Evolutionary conservation across 2,113 vertebrate genomes (phyloP).

Genomic region (Holacanthus passer): DNA sequence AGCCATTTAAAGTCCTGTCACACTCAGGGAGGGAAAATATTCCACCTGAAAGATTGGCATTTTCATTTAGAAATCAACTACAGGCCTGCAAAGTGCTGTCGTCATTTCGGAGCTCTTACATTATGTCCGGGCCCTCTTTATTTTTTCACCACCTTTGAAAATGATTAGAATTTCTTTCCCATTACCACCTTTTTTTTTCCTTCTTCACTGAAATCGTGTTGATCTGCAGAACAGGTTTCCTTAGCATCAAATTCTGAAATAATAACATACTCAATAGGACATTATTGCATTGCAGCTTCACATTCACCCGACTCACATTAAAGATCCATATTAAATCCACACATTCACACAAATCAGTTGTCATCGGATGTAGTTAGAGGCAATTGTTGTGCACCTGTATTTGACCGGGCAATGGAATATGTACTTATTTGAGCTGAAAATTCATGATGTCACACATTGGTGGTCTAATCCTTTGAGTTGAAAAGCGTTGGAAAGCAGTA

Average conservation of each 20-base stretch:
- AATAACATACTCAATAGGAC: neutral
- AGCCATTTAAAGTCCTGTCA: conserved; percentile 38
- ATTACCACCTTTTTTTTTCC: neutral
- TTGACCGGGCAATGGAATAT: conserved; percentile 18
- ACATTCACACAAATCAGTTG: conserved; percentile 3
- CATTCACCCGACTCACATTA: neutral
- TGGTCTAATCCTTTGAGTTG: conserved; percentile 41
- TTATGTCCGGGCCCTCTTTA: conserved; percentile 2
- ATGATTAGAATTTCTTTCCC: conserved; percentile 11
- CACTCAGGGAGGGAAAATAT: conserved; percentile 36
- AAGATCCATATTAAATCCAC: conserved; percentile 16
- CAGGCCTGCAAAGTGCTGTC: conserved; percentile 8
- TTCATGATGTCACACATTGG: conserved; percentile 48
- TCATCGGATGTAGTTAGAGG: conserved; percentile 2
- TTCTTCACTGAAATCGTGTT: conserved; percentile 1
- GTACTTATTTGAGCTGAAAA: conserved; percentile 44
- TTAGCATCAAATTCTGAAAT: conserved; percentile 6
- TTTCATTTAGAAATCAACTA: conserved; percentile 55
- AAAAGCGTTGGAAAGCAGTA: conserved; percentile 1
- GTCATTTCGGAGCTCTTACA: neutral
- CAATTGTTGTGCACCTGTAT: neutral
- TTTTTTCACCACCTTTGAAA: neutral
- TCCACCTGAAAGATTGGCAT: conserved; percentile 59
- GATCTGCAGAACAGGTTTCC: conserved; percentile 21
- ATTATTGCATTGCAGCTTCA: neutral